phyloP scores from a whole-genome alignment of 2,888 invertebrate species.

The Chaetogeoica ovagalla region DNA sequence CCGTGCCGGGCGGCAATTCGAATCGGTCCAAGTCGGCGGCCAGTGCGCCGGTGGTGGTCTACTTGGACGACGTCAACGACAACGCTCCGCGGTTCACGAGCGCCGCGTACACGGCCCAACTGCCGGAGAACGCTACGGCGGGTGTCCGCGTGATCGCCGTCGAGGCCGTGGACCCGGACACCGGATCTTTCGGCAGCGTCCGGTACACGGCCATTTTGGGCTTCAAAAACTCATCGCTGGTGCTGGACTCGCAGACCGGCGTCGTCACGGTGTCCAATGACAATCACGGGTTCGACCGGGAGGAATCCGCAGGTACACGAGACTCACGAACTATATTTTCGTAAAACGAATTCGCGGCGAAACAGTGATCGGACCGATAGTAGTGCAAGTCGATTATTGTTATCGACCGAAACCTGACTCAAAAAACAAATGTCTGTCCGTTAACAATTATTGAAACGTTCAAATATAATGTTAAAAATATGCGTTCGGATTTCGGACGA shows the following conservation, averaged over 20 bases:
- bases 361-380: too few species aligned
- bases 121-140: constrained; percentile 79
- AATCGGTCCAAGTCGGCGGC: constrained; percentile 69
- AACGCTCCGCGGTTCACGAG: constrained; percentile 80
- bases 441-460: too few species aligned
- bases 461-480: too few species aligned
- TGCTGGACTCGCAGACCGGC: constrained; percentile 77
- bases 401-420: too few species aligned
- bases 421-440: too few species aligned
- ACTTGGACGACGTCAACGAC: constrained; percentile 84
- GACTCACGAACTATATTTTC: too few species aligned
- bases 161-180: constrained; percentile 46
- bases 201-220: constrained; percentile 79
- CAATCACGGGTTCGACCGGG: constrained; percentile 79
- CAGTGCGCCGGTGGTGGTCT: constrained; percentile 75
- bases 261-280: constrained; percentile 77
- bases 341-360: too few species aligned
- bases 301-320: constrained; percentile 67
- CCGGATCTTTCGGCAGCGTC: constrained; percentile 75
- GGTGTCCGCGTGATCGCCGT: constrained; percentile 71
- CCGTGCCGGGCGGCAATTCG: neutral
- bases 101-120: constrained; percentile 71
- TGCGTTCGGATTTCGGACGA: too few species aligned
- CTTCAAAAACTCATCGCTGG: constrained; percentile 75
- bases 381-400: too few species aligned